These are phyloP conservation scores for Heteronetta atricapilla DNA, from an alignment of 2,113 vertebrate species.

Conservation along the genomic window DNA sequence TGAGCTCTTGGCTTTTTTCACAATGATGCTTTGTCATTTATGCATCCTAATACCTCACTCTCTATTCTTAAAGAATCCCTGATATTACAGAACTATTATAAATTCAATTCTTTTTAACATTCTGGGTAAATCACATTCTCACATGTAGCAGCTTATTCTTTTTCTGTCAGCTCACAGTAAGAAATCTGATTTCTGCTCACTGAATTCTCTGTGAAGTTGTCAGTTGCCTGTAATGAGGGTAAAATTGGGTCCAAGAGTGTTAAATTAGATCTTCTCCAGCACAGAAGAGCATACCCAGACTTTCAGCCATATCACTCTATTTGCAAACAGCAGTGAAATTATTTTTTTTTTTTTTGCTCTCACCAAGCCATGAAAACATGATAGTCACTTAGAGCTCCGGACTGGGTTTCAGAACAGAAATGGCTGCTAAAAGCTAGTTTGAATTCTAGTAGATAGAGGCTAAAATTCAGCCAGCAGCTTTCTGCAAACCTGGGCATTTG, in stretches of 20 bases:
- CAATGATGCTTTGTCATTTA: neutral
- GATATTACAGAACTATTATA: neutral
- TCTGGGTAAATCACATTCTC: neutral
- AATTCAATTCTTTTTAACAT: neutral
- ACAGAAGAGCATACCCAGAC: neutral
- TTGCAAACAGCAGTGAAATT: slow-evolving; percentile 26
- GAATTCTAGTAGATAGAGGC: neutral
- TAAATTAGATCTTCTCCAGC: neutral
- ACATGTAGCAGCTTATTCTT: neutral
- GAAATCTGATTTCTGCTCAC: neutral
- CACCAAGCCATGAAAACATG: neutral
- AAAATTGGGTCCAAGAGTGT: neutral
- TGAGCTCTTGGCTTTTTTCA: neutral
- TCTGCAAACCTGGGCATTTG: neutral
- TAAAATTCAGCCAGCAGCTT: neutral
- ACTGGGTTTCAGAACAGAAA: slow-evolving; percentile 2
- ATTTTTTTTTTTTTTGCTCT: neutral
- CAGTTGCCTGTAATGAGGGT: neutral
- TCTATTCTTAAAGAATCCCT: neutral
- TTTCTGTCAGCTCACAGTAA: neutral
- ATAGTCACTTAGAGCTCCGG: neutral
- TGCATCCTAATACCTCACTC: neutral
- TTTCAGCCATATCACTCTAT: neutral
- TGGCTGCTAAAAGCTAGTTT: neutral
- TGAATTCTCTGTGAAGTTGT: neutral